phyloP scores from a whole-genome alignment of 2,797 vertebrate genomes.

The Sparus aurata region DNA sequence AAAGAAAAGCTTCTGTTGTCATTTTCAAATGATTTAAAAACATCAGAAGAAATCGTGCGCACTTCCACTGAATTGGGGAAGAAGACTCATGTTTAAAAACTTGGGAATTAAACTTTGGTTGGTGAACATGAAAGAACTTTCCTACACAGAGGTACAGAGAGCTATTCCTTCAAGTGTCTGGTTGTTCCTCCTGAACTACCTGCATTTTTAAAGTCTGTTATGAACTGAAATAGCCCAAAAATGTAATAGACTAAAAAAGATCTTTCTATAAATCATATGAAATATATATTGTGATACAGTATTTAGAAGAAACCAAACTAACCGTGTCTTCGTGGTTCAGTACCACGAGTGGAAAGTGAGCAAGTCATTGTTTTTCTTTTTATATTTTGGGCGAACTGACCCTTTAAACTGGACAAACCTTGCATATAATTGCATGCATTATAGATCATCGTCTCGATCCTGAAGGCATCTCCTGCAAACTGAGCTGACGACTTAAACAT shows the following conservation, averaged over 20 bases:
- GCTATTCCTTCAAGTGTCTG: background rate
- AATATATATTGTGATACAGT: no score
- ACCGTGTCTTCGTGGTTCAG: background rate
- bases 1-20: background rate
- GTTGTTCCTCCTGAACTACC: background rate
- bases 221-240: no score
- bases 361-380: background rate
- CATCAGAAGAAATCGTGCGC: background rate
- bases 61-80: background rate
- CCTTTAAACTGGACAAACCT: background rate
- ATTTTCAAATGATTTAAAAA: background rate
- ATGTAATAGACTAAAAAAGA: no score
- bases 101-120: background rate
- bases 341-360: background rate
- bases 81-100: background rate
- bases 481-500: background rate
- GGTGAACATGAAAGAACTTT: background rate
- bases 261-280: no score
- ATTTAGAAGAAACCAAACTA: background rate
- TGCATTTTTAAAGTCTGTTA: no score
- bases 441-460: background rate
- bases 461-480: background rate
- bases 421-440: background rate
- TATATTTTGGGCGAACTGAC: background rate
- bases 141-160: no score